These are phyloP conservation scores for Coregonus clupeaformis DNA, from an alignment of 2,113 vertebrate genomes.

Conservation along the genomic window DNA sequence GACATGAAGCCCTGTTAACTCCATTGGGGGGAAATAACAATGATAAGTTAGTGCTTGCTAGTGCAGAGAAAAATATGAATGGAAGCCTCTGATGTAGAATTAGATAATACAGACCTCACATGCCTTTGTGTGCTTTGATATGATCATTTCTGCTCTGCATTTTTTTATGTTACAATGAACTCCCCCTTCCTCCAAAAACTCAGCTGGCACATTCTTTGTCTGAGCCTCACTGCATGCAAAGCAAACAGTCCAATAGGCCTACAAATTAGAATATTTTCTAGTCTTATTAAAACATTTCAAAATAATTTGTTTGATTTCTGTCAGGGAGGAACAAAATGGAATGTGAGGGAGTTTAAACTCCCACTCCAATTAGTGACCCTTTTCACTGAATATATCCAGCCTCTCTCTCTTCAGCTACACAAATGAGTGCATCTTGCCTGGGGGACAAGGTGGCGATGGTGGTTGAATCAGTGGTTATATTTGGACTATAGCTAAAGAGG, in stretches of 20 bases:
- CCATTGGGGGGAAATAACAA: neutral
- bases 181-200: neutral
- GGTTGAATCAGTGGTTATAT: constrained; percentile 69
- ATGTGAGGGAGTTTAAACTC: constrained; percentile 50
- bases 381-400: constrained; percentile 40
- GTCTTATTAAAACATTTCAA: constrained; percentile 49
- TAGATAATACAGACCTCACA: constrained; percentile 4
- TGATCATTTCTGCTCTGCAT: neutral
- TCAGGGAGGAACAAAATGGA: constrained; percentile 39
- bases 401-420: constrained; percentile 34
- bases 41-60: neutral
- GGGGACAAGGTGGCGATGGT: constrained; percentile 43
- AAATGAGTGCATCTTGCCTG: constrained; percentile 54
- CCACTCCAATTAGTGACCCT: constrained; percentile 67
- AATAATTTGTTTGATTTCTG: constrained; percentile 58
- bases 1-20: neutral
- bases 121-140: neutral
- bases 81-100: constrained; percentile 7
- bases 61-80: neutral
- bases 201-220: too few relatives aligned
- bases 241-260: too few relatives aligned
- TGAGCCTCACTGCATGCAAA: too few relatives aligned
- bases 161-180: neutral
- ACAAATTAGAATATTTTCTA: constrained; percentile 51
- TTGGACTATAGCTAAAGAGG: constrained; percentile 53